Evolutionary conservation across 2,113 vertebrate genomes (phyloP).

Genomic region (Procapra przewalskii): DNA sequence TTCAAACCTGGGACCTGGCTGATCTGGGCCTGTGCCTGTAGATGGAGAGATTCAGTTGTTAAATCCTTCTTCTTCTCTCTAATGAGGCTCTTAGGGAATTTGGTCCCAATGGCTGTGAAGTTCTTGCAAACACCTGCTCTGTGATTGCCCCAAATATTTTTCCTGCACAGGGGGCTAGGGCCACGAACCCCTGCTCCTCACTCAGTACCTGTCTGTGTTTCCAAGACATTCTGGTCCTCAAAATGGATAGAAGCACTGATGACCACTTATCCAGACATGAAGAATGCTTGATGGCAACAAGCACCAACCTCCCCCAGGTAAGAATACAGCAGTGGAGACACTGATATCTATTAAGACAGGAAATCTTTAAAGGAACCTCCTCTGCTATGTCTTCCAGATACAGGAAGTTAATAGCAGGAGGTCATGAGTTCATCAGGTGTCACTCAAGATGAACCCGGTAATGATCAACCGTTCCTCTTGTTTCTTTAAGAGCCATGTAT

Average conservation of each 20-base stretch:
- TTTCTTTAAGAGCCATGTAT: not conserved
- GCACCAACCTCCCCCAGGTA: not conserved
- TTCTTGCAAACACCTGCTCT: not conserved
- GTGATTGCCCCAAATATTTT: not conserved
- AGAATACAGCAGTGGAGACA: not conserved
- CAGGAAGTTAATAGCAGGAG: not conserved
- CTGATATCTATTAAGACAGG: not conserved
- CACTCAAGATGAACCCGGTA: not conserved
- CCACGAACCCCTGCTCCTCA: not conserved
- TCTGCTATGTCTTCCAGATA: not conserved
- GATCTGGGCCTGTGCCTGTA: too few species aligned
- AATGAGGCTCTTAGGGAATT: constrained; percentile 44
- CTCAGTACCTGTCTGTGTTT: not conserved
- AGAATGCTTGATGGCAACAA: not conserved
- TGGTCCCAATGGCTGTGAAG: not conserved
- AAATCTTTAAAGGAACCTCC: not conserved
- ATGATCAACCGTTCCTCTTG: not conserved
- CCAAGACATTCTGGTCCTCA: not conserved
- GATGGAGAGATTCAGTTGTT: not conserved
- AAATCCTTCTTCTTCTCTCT: not conserved
- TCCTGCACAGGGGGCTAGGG: not conserved
- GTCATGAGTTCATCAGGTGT: not conserved
- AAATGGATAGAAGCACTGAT: not conserved
- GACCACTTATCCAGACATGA: not conserved
- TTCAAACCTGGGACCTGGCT: not conserved